phyloP scores from a whole-genome alignment of 2,888 invertebrate genomes.

The Cremastobaeus sp. region DNA sequence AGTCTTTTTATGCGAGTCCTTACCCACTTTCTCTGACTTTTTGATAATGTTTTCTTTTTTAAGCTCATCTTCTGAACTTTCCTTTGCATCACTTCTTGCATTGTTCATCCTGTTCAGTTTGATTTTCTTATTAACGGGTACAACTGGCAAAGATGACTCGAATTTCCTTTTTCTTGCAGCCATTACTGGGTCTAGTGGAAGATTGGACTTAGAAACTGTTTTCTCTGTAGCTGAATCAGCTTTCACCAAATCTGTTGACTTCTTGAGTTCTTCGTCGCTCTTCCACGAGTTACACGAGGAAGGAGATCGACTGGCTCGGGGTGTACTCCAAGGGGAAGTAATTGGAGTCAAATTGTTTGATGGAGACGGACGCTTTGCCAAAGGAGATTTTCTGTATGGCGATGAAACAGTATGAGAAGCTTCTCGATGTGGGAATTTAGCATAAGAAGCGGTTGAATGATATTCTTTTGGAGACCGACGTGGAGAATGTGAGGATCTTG shows the following conservation, averaged over 20 bases:
- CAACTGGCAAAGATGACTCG: slow-evolving; percentile 78
- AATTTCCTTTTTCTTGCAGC: slow-evolving; percentile 80
- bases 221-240: slow-evolving; percentile 46
- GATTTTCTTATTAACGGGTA: slow-evolving; percentile 79
- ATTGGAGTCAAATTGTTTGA: too few relatives aligned
- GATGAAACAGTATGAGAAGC: slow-evolving; percentile 46
- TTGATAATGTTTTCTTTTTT: slow-evolving; percentile 21
- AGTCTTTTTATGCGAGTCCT: background rate
- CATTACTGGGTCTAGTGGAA: slow-evolving; percentile 77
- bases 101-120: slow-evolving; percentile 69
- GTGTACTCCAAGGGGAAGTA: slow-evolving; percentile 64
- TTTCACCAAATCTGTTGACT: too few relatives aligned
- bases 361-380: too few relatives aligned
- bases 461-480: slow-evolving; percentile 69
- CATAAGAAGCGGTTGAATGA: slow-evolving; percentile 68
- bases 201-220: slow-evolving; percentile 9
- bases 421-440: slow-evolving; percentile 60
- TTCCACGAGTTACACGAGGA: slow-evolving; percentile 20
- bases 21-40: slow-evolving; percentile 18
- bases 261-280: too few relatives aligned
- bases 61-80: slow-evolving; percentile 1
- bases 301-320: slow-evolving; percentile 42
- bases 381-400: too few relatives aligned
- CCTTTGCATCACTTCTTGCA: background rate
- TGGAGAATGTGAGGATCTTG: slow-evolving; percentile 67